Base-by-base conservation (phyloP, 2,113 vertebrate species). In the Pluvianellus socialis region DNA sequence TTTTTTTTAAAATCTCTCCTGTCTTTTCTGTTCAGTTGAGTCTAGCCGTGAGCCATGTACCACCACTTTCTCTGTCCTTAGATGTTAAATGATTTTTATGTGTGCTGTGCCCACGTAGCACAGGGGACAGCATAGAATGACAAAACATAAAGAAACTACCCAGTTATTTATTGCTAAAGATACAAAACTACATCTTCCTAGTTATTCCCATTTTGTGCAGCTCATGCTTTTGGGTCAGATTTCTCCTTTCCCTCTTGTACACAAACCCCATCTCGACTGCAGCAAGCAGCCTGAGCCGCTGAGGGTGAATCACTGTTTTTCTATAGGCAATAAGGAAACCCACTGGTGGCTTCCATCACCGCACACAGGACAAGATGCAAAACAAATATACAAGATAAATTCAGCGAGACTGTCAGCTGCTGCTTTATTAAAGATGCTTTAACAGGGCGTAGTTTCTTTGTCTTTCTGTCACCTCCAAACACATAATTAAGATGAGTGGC, bases 1-100 rank as follows among this genome's bases (percentile, higher is more conserved):
- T 35, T 18, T 42, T 44, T 50, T 12, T 8, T 38, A 38, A 2
- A 0, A 2, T 14, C 7, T 38, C 45, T 21, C 24, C 0, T 2
- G 21, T 7, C 30, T 16, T 4, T 55, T 10, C 59, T 10, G 38
- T 11, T 17, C 11, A 4, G 44, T 16, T 32, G 1, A 56, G 72
- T 3, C 62, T 9, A 33, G 72, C 76, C 24, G 24, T 1, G 63
- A 77, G 53, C 59, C 35, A 21, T 4, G 12, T 2, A 33, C 53
- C 33, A 4, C 1, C 38, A 28, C 30, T 42, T 38, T 38, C 38
- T 6, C 35, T 77, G 23, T 17, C 38, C 42, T 44, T 17, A 8
- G 0, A 0, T 27, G 17, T 21, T 30, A 40, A 42, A 21, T 13
- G 12, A n/a, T 21, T 40, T 30, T 40, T 16, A 4, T 1, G 12